phyloP scores from a whole-genome alignment of 2,113 vertebrate genomes.

The Neodon shergylaensis region DNA sequence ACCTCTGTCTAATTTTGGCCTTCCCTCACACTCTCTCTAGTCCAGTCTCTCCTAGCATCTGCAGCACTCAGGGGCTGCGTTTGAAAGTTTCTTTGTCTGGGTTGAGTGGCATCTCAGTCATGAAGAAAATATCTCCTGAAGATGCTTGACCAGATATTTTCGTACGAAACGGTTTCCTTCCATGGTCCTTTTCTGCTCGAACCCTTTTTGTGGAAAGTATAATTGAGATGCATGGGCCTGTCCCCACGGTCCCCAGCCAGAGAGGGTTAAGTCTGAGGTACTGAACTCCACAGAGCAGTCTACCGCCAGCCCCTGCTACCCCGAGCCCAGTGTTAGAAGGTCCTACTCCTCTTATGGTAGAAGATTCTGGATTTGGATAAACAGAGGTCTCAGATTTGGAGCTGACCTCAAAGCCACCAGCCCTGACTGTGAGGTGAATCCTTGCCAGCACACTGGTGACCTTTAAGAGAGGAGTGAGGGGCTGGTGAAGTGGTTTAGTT shows the following conservation, averaged over 20 bases:
- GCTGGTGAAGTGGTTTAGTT: neutral
- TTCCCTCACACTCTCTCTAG: conserved; percentile 69
- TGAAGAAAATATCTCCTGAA: conserved; percentile 86
- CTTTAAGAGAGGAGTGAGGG: conserved; percentile 19
- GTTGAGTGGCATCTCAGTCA: conserved; percentile 77
- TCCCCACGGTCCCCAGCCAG: neutral
- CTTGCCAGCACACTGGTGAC: neutral
- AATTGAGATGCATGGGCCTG: conserved; percentile 51
- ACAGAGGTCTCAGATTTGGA: conserved; percentile 68
- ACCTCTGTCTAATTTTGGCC: conserved; percentile 69
- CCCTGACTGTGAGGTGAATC: conserved; percentile 39
- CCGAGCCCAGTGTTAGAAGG: neutral
- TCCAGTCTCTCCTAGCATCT: conserved; percentile 30
- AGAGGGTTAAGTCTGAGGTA: neutral
- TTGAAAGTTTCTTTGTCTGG: conserved; percentile 71
- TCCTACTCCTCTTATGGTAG: neutral
- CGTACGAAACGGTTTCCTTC: conserved; percentile 85
- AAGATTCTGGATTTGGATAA: neutral
- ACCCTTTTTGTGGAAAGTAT: conserved; percentile 77
- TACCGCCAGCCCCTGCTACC: too few species aligned
- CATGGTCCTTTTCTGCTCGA: conserved; percentile 76
- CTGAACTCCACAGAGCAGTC: neutral
- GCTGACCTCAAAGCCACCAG: conserved; percentile 43
- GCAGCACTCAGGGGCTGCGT: conserved; percentile 72
- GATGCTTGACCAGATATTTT: conserved; percentile 87